phyloP scores from a whole-genome alignment of 2,113 vertebrate genomes.

The Zapus hudsonius region DNA sequence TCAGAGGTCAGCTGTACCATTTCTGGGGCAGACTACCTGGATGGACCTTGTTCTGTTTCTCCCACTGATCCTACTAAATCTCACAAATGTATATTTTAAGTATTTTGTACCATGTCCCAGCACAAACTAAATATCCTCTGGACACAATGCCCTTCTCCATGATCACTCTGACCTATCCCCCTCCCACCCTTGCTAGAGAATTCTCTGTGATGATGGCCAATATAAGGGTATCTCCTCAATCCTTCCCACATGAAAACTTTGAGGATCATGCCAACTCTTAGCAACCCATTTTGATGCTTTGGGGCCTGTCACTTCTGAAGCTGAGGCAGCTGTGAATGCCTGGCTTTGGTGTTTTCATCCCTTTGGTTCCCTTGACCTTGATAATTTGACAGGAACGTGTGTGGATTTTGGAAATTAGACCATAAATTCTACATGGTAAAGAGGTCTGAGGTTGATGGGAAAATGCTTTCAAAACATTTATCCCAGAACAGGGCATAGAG shows the following conservation, averaged over 20 bases:
- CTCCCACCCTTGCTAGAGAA: neutral
- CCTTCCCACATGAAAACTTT: neutral
- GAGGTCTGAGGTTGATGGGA: neutral
- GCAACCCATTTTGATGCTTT: neutral
- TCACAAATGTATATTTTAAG: neutral
- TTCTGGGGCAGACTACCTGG: neutral
- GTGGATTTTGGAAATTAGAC: slow-evolving; percentile 12
- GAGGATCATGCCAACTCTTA: neutral
- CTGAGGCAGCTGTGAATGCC: neutral
- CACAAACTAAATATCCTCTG: neutral
- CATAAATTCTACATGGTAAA: slow-evolving; percentile 8
- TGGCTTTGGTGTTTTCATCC: neutral
- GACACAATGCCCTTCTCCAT: neutral
- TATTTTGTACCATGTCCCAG: neutral
- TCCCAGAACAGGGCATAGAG: neutral
- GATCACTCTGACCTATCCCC: neutral
- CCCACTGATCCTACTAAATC: neutral
- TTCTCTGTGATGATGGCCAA: slow-evolving; percentile 8
- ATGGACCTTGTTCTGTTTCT: neutral
- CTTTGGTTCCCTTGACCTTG: neutral
- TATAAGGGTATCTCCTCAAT: neutral
- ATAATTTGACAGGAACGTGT: slow-evolving; percentile 18
- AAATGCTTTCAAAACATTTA: slow-evolving; percentile 32
- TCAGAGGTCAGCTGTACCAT: neutral
- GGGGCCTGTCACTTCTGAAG: neutral